Base-by-base conservation (phyloP, 1,140 invertebrate species). In the Orius laevigatus region DNA sequence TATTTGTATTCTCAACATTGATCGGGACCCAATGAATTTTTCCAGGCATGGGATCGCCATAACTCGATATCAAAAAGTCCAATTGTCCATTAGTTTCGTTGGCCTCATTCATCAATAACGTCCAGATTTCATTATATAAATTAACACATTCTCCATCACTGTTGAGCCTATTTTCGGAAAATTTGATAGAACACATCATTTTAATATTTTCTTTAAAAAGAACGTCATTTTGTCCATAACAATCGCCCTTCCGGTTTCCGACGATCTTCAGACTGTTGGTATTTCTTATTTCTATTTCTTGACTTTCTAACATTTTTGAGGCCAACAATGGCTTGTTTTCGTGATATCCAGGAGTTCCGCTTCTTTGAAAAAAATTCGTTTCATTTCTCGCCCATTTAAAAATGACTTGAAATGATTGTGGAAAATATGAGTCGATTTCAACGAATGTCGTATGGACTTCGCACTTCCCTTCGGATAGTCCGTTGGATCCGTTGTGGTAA, bases 281-380 rank as follows among this genome's bases (percentile, higher is more conserved):
- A 38, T n/a, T 38, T 10, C n/a, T 12, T 5, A 15, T 10, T 3
- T 38, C 36, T 3, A 38, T 12, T 38, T 15, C 15, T 38, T 15
- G n/a, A n/a, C 15, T 12, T 38, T 38, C 25, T 41, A 38, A 33
- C n/a, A 33, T 25, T 34, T 47, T 48, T n/a, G 18, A 12, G 15
- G 8, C 42, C n/a, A 80, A 62, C 20, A 84, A 66, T 2, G 78
- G 78, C 56, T 72, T 73, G 5, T 72, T 73, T 6, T 65, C 44
- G 8, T 71, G 55, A 56, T 83, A 83, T 3, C 79, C 79, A 11
- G 78, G 76, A 62, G 78, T 78, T 42, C 79, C 80, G 62, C 79
- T 82, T 36, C 71, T 56, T 41, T 57, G 55, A 58, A 64, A 57
- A 9, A 66, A 5, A 5, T 47, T 16, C 9, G 32, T 46, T 3